Base-by-base conservation (phyloP, 2,797 vertebrate genomes). In the Microctenopoma stevenorrisi region DNA sequence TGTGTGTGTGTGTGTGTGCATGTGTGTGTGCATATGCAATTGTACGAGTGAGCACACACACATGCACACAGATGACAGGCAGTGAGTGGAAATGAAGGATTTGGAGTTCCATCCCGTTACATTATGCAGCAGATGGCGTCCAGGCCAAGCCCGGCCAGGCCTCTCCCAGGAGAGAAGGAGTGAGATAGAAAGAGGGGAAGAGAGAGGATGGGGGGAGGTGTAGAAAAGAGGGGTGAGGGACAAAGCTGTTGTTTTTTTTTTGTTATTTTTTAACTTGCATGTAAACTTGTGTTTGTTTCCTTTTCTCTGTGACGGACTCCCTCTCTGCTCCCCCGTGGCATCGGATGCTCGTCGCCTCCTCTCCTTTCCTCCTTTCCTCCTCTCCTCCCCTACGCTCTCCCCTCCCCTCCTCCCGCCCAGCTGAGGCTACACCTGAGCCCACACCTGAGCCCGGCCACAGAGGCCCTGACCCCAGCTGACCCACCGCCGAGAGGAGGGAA, bases 71-170 rank as follows among this genome's bases (percentile, higher is more conserved):
- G 85, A 91, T 89, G 93, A 94, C 92, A 94, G 89, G 86, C 92
- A 94, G 90, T 81, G 92, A 93, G 93, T 94, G 93, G 92, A 93
- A 94, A 94, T 94, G 93, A 93, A 94, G 91, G 92, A 94, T 94
- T 94, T 94, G 93, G 91, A 93, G 92, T 93, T 94, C 92, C 92
- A 91, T 93, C 93, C 92, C 90, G 91, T 91, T 93, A 93, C 93
- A 94, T 95, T 94, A 95, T 93, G 91, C 93, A 92, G 92, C 92
- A 94, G 93, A 93, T 95, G 94, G 94, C 88, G 90, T 93, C 90
- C 93, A 94, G 93, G 93, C 92, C 90, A 70, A 90, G 92, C 91
- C 91, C 86, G 93, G 91, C 92, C 89, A 90, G 90, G 89, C 92
- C 91, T 82, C 89, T 94, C 94, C 94, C 93, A 88, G 84, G 88